Conservation (phyloP, 2,888 invertebrate species). For the Pristionchus exspectatus region DNA sequence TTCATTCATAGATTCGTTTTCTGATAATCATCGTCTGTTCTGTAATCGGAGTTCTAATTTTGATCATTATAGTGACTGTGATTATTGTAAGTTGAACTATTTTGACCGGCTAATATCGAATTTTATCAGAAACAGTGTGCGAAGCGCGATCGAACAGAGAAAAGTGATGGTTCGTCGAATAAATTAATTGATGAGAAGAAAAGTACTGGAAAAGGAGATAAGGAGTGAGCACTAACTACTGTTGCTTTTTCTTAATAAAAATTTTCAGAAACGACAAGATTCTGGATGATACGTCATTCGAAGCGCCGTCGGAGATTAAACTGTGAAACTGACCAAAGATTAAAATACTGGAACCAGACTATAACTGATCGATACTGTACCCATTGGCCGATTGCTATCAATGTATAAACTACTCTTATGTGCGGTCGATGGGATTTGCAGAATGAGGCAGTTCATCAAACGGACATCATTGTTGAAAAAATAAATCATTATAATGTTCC, state of each 20-base stretch:
- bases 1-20: neutral
- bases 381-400: neutral
- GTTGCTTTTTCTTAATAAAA: neutral
- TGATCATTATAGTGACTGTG: neutral
- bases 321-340: neutral
- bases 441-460: too few relatives aligned
- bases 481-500: too few relatives aligned
- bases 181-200: neutral
- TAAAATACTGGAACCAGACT: neutral
- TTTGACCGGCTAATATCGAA: neutral
- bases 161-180: neutral
- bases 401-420: neutral
- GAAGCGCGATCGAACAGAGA: neutral
- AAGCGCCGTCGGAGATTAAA: neutral
- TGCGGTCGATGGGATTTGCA: neutral
- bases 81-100: neutral
- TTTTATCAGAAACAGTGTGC: neutral
- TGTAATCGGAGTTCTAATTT: neutral
- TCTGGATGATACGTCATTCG: neutral
- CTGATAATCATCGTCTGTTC: neutral
- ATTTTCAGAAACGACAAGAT: constrained; percentile 30
- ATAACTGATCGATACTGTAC: neutral
- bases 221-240: neutral
- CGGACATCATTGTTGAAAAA: too few relatives aligned
- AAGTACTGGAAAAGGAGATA: neutral